Evolutionary conservation across 2,113 vertebrate genomes (phyloP).

Genomic region (Ibidorhyncha struthersii): DNA sequence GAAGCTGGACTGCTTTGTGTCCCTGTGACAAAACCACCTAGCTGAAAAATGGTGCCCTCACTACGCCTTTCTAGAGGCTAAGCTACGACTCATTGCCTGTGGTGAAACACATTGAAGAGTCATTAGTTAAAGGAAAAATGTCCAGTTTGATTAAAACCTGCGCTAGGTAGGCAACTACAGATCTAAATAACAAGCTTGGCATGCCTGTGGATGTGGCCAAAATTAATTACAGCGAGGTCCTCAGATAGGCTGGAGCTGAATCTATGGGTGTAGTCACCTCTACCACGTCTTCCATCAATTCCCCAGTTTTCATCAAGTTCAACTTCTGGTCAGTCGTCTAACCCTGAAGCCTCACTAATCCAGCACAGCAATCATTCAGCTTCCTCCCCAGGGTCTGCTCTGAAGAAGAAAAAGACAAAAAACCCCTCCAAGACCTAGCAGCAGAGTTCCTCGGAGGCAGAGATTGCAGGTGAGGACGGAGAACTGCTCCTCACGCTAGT

Average conservation of each 20-base stretch:
- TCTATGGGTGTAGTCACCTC: neutral
- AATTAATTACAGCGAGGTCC: neutral
- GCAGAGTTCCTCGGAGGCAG: neutral
- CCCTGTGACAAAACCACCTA: neutral
- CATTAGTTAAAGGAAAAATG: neutral
- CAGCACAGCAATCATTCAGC: neutral
- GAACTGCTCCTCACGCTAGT: neutral
- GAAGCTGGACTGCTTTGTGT: neutral
- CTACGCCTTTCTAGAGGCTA: neutral
- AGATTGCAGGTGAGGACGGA: neutral
- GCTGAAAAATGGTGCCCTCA: neutral
- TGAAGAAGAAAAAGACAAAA: neutral
- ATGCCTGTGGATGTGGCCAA: neutral
- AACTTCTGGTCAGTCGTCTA: neutral
- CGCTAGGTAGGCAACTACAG: neutral
- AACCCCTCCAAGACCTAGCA: neutral
- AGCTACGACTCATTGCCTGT: neutral
- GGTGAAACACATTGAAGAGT: neutral
- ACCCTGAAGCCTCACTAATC: neutral
- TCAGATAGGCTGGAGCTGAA: neutral
- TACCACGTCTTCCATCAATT: neutral
- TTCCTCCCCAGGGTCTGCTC: neutral
- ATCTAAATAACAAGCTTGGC: neutral
- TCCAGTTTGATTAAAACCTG: neutral
- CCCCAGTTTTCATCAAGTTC: neutral